phyloP scores from a whole-genome alignment of 2,113 vertebrate genomes.

The Halichoeres trimaculatus region DNA sequence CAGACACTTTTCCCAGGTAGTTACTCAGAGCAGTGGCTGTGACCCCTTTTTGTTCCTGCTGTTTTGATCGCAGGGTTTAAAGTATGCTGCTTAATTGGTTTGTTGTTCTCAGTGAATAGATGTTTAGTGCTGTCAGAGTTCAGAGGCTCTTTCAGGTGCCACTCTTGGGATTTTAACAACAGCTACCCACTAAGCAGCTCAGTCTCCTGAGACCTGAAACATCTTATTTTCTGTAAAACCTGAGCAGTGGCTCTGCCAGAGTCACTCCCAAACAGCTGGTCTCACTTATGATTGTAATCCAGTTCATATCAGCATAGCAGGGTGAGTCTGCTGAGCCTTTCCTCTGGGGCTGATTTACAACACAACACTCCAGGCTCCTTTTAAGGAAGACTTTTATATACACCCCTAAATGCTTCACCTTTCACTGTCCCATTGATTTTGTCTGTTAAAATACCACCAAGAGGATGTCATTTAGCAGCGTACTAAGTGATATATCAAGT shows the following conservation, averaged over 20 bases:
- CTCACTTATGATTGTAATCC: slow-evolving; percentile 68
- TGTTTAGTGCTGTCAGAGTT: background rate
- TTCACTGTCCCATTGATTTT: slow-evolving; percentile 61
- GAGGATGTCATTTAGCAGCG: slow-evolving; percentile 12
- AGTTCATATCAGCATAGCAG: slow-evolving; percentile 33
- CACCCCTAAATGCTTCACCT: slow-evolving; percentile 54
- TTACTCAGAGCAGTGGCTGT: slow-evolving; percentile 9
- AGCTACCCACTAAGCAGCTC: background rate
- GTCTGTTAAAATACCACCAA: slow-evolving; percentile 40
- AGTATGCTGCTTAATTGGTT: slow-evolving; percentile 1
- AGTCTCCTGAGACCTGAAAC: slow-evolving; percentile 18
- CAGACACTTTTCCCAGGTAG: slow-evolving; percentile 14
- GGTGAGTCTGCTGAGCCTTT: slow-evolving; percentile 57
- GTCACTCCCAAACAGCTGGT: slow-evolving; percentile 41
- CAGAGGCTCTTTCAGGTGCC: background rate
- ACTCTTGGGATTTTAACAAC: background rate
- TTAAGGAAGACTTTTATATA: slow-evolving; percentile 76
- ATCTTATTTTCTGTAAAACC: slow-evolving; percentile 39
- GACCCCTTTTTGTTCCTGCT: slow-evolving; percentile 23
- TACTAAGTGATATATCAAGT: slow-evolving; percentile 7
- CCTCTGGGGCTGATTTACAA: slow-evolving; percentile 59
- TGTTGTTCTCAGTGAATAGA: slow-evolving; percentile 5
- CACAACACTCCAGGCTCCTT: slow-evolving; percentile 64
- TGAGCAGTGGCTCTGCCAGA: slow-evolving; percentile 8
- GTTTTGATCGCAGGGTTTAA: slow-evolving; percentile 24